Conservation (phyloP, 2,888 invertebrate genomes). For the Sinodicranocentrus sp. region DNA sequence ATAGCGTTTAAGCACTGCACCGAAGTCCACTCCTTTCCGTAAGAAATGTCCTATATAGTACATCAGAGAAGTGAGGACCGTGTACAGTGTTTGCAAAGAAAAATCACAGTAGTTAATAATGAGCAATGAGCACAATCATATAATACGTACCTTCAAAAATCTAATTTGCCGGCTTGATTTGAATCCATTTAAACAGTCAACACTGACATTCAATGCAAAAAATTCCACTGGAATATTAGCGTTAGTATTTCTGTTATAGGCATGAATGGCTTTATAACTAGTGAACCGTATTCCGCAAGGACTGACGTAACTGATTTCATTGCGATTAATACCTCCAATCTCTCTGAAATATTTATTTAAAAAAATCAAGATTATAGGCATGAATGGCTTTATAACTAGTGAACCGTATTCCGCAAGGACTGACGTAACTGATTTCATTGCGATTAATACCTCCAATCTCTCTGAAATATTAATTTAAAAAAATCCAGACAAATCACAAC, state of each 20-base stretch:
- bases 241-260: slow-evolving; percentile 84
- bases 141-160: neutral
- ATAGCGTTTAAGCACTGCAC: slow-evolving; percentile 95
- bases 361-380: neutral
- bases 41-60: slow-evolving; percentile 83
- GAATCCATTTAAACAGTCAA: slow-evolving; percentile 91
- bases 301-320: slow-evolving; percentile 80
- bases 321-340: neutral
- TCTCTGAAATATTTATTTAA: neutral
- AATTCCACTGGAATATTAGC: slow-evolving; percentile 89
- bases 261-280: slow-evolving; percentile 86
- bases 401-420: slow-evolving; percentile 92
- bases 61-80: neutral
- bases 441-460: neutral
- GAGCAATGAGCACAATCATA: neutral
- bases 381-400: slow-evolving; percentile 88
- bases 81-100: neutral
- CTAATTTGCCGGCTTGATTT: neutral
- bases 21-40: slow-evolving; percentile 91
- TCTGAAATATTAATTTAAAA: too few relatives aligned
- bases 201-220: slow-evolving; percentile 90
- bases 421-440: slow-evolving; percentile 79
- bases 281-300: slow-evolving; percentile 92
- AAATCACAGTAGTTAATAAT: neutral
- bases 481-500: neutral